Evolutionary conservation across 2,888 invertebrate species (phyloP), one percentile per base, ranked within the genome.

Genomic region (Hypolimnas misippus): DNA sequence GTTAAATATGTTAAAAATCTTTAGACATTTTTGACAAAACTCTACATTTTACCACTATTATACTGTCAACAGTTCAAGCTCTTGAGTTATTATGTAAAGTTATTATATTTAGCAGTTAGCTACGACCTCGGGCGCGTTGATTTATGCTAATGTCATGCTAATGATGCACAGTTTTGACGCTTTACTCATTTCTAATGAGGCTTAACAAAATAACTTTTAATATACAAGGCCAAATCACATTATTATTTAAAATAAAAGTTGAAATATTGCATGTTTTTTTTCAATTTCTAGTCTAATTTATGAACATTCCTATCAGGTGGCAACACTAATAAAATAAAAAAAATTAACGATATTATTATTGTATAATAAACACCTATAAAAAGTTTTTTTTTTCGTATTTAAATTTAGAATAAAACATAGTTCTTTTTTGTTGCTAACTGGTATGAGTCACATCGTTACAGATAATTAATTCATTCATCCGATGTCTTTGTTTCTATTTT

Each of bases 141-240:
- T 49, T 62, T 64, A 69, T 66, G 67, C 54, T 69, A 69, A 69
- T 69, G 29, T 42, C 21, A 51, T 61, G 62, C 55, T 67, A 68
- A 68, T 64, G 65, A 62, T 65, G 57, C 59, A 57, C 57, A 67
- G 57, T 69, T 67, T 67, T 65, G 63, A 65, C 59, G 57, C 63
- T 62, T 59, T 42, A 63, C 42, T 54, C 54, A 62, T 35, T 53
- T 50, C 51, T 62, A 40, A 65, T 58, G 57, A 58, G 55, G 44
- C 55, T 55, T 62, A 62, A 65, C 62, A 50, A 58, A 65, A 65
- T 62, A 25, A 38, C 19, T 51, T 65, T 62, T 55, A 62, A 57
- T 57, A 52, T 38, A 55, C 62, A 52, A 55, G 57, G 44, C 46
- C 50, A 44, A 55, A 65, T 44, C 35, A 14, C 35, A 21, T 52